Evolutionary conservation across 2,113 vertebrate genomes (phyloP), one percentile per base, ranked within the genome.

Genomic region (Gopherus flavomarginatus): DNA sequence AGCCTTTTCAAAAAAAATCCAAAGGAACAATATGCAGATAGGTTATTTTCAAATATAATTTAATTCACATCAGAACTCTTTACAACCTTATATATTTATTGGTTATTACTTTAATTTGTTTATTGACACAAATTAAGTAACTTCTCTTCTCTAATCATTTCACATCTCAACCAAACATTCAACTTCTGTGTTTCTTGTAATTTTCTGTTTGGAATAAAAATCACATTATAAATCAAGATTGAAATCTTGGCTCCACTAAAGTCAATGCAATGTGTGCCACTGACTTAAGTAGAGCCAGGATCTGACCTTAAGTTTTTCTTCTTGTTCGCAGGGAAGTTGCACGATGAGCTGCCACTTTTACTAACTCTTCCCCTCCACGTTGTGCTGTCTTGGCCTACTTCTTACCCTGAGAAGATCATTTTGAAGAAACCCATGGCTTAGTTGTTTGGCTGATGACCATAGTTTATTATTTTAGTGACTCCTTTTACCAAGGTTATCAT

Each of bases 11-110:
- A 17, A 38, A 78, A 42, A 78, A 59, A 29, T 59, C 26, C 27
- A 29, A 42, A 78, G 75, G 24, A 44, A 78, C 10, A 26, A 78
- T 78, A 78, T 42, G 57, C 57, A 59, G 29, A 91, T 81, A 83
- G 89, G 13, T 7, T 35, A 54, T 87, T 97, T 88, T 86, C 31
- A 78, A 95, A 94, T 57, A 83, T 54, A 95, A 96, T 92, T 87
- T 93, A 87, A 97, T 89, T 50, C n/a, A 42, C 88, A 92, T 93
- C 86, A 85, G 54, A 93, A 88, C 83, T 89, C 53, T 47, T 6
- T 77, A 24, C 12, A 12, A 11, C 42, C 42, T 47, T 26, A 12
- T 77, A 44, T 77, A 44, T 77, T 77, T 44, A 47, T 92, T 92
- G 92, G 79, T 42, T 22, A 59, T 38, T 88, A 79, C 83, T 82